These are phyloP conservation scores for Stigmatopora argus DNA, from an alignment of 2,113 vertebrate genomes.

Conservation along the genomic window DNA sequence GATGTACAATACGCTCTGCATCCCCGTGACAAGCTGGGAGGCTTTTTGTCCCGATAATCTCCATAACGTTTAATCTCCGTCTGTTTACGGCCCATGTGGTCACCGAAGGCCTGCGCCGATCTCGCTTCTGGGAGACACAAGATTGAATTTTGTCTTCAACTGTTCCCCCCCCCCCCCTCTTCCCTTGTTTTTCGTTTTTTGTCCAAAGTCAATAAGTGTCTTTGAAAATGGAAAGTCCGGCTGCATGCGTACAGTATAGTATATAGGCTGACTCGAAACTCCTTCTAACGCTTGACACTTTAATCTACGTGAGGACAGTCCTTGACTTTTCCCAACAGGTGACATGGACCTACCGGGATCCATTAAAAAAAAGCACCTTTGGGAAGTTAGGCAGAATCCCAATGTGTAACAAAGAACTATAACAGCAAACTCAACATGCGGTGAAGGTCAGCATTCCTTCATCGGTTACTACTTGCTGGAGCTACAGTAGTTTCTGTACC, in stretches of 20 bases:
- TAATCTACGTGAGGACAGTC: constrained; percentile 4
- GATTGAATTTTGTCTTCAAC: constrained; percentile 34
- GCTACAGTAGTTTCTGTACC: background rate
- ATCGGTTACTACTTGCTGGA: background rate
- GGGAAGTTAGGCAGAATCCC: background rate
- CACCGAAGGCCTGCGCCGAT: constrained; percentile 54
- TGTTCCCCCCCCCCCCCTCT: background rate
- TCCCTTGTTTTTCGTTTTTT: background rate
- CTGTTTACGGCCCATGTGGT: constrained; percentile 62
- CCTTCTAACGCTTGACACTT: background rate
- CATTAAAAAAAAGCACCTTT: background rate
- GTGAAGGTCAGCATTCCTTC: background rate
- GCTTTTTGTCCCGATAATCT: constrained; percentile 73
- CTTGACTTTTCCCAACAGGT: constrained; percentile 7
- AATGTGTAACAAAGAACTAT: background rate
- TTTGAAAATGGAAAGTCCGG: constrained; percentile 13
- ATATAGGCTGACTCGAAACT: background rate
- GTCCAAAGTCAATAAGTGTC: constrained; percentile 9
- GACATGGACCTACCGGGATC: background rate
- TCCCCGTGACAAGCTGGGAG: constrained; percentile 71
- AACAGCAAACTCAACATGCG: background rate
- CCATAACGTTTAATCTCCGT: constrained; percentile 67
- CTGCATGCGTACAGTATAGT: background rate
- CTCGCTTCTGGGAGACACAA: constrained; percentile 43
- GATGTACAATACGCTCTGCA: constrained; percentile 74